phyloP scores from a whole-genome alignment of 30 jellyfish, hydroid and myxozoan genomes.

The Chironex yamaguchii region DNA sequence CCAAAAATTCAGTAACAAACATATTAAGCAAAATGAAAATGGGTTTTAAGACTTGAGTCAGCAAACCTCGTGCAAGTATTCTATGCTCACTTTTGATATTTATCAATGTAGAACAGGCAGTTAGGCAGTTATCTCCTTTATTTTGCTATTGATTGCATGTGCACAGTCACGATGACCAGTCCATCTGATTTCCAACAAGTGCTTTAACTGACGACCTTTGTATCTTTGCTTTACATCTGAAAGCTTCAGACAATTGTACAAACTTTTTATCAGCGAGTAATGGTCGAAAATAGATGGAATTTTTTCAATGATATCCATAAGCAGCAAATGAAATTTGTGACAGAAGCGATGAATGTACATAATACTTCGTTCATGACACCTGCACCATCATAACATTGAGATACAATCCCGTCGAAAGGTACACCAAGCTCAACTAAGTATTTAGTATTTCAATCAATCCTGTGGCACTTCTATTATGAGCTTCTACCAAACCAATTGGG shows the following conservation, averaged over 20 bases:
- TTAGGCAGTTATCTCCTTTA: constrained; percentile 31
- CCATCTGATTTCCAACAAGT: constrained; percentile 21
- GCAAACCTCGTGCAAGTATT: constrained; percentile 7
- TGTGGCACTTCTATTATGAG: constrained; percentile 25
- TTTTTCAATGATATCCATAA: not conserved
- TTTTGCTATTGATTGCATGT: not conserved
- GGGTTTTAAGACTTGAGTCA: constrained; percentile 11
- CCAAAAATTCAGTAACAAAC: constrained; percentile 7
- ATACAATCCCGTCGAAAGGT: constrained; percentile 8
- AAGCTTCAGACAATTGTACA: constrained; percentile 15
- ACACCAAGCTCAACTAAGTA: too few relatives aligned
- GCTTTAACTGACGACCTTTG: constrained; percentile 28
- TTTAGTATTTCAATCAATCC: constrained; percentile 8
- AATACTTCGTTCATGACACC: constrained; percentile 28
- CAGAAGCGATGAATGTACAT: constrained; percentile 9
- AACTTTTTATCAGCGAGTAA: not conserved
- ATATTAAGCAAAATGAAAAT: constrained; percentile 4
- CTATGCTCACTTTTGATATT: constrained; percentile 28
- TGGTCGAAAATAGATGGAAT: not conserved
- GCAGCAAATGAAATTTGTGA: constrained; percentile 19
- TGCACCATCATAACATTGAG: constrained; percentile 43
- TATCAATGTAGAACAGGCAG: not conserved
- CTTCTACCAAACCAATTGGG: constrained; percentile 25
- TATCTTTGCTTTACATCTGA: constrained; percentile 17
- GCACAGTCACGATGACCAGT: constrained; percentile 39